Evolutionary conservation across 2,113 vertebrate species (phyloP), one percentile per base, ranked within the genome.

Genomic region (Gallinago media): DNA sequence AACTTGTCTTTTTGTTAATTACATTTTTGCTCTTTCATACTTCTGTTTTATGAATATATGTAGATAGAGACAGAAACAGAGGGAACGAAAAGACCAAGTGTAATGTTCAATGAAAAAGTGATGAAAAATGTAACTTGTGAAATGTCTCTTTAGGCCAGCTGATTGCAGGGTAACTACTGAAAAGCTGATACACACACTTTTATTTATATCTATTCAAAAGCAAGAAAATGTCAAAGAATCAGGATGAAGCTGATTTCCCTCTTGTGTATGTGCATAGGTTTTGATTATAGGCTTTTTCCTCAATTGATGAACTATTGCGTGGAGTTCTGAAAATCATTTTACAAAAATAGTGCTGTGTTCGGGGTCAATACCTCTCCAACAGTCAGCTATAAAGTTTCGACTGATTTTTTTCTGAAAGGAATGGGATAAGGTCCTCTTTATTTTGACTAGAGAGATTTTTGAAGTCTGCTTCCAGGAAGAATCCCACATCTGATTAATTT

Each of bases 131-230:
- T 68, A 91, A 88, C 89, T 90, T 82, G 19, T 54, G 85, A 97
- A 97, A 96, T 95, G 66, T 96, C 70, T 96, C 95, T 97, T 96
- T 96, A 97, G 92, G 94, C 89, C 89, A 96, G 70, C 54, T 97
- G 85, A 97, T 96, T 92, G 95, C 96, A 97, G 93, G 77, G 77
- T 94, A 89, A 93, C 67, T 86, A 95, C 66, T 82, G 92, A 97
- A 97, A 93, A 86, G 49, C 88, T 96, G 80, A 93, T 83, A 96
- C 15, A 96, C 80, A 91, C 72, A 95, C 52, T 87, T 95, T 90
- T 88, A 95, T 82, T 96, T 94, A 91, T 92, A 96, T 91, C 92
- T 87, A 66, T 59, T 95, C 80, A 94, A 95, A 90, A 81, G 78
- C 78, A 95, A 96, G 84, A 92, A 95, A 89, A 96, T 87, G 91